Evolutionary conservation across 92 coral and sea anemone genomes (phyloP), one percentile per base, ranked within the genome.

Genomic region (Metridium senile): DNA sequence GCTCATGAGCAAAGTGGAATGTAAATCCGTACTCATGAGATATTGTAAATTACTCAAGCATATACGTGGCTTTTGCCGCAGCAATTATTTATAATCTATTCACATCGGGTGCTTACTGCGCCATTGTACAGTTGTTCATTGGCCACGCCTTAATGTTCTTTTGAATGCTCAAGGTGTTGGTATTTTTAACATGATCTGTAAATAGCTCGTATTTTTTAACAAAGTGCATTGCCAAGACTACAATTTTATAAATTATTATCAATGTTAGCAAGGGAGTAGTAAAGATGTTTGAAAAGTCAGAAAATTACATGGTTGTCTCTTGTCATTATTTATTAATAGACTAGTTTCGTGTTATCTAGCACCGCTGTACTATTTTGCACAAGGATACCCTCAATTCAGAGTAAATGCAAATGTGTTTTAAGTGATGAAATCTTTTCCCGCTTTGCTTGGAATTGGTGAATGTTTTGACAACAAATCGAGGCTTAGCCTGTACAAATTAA

Each of bases 101-200:
- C 27, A 0, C 23, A 26, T 11, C 30, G 16, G 68, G 74, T 67
- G 65, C 4, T 59, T 2, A 19, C 30, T 23, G 33, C 78, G 70
- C 77, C 71, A 45, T 71, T 79, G 84, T 71, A 79, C 45, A 70
- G 64, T 70, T 45, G 21, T 20, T 34, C 65, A 54, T 20, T 66
- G 31, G 69, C 68, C 70, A 78, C 74, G 77, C 88, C 58, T 62
- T 32, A 32, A 26, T 70, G 57, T 61, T 54, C 33, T 49, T 63
- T 56, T 23, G 77, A 58, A 63, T 46, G 58, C 51, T 62, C 32
- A 67, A 30, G 81, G 89, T 85, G 88, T 82, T 85, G 92, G 97
- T 84, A 82, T 91, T 91, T 91, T 91, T 91, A 91, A 84, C 80
- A 87, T 90, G 91, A 90, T 90, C 89, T 91, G 97, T 91, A 91